phyloP scores from a whole-genome alignment of 2,888 invertebrate species.

The Bhutanitis thaidina region DNA sequence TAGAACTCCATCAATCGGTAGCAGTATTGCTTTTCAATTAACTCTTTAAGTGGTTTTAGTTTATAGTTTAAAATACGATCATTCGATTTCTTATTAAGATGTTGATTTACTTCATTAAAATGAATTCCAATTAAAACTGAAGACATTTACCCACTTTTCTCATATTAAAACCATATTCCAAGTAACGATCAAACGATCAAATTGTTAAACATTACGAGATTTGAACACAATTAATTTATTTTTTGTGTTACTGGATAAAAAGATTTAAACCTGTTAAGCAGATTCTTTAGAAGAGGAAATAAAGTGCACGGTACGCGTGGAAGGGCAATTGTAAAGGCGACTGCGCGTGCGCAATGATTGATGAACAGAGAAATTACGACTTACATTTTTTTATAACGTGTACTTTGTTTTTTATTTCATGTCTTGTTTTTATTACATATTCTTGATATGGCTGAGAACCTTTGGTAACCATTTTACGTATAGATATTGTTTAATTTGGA shows the following conservation, averaged over 20 bases:
- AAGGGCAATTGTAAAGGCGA: not conserved
- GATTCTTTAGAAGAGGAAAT: not conserved
- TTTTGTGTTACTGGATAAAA: not conserved
- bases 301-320: not conserved
- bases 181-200: not conserved
- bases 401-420: too few species aligned
- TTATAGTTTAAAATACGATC: slow-evolving; percentile 5
- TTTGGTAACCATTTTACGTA: too few species aligned
- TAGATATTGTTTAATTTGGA: too few species aligned
- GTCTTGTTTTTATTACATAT: too few species aligned
- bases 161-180: not conserved
- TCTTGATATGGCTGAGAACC: too few species aligned
- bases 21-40: slow-evolving; percentile 11
- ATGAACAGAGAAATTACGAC: not conserved
- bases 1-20: slow-evolving; percentile 13
- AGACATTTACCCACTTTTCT: not conserved
- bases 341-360: not conserved
- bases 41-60: slow-evolving; percentile 1
- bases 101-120: not conserved
- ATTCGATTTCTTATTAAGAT: slow-evolving; percentile 8
- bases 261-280: not conserved
- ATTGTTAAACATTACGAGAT: not conserved
- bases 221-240: not conserved
- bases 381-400: too few species aligned
- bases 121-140: slow-evolving; percentile 1